A percentile compares a stretch with the other conserved stretches of the same genome.
Conservation (phyloP, 2,797 vertebrate genomes). For the Coccyzus lansbergi region DNA sequence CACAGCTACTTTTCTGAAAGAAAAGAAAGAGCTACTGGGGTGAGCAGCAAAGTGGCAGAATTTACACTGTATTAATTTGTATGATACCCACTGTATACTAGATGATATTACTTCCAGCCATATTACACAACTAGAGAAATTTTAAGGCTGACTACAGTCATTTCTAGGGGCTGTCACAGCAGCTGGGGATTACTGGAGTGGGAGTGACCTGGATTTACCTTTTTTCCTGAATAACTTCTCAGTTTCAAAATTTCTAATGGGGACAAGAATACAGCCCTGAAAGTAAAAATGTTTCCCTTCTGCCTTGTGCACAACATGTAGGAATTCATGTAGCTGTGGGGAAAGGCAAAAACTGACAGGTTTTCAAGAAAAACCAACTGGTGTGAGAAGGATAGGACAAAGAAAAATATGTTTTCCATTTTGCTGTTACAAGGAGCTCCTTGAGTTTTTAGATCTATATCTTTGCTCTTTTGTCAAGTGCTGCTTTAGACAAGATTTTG, state of each 20-base stretch:
- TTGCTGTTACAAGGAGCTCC: not conserved
- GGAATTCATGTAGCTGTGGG: not conserved
- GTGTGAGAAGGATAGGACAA: not conserved
- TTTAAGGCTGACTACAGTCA: constrained; percentile 17
- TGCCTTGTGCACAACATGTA: not conserved
- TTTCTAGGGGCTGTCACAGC: not conserved
- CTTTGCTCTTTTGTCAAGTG: not conserved
- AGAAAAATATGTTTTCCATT: not conserved
- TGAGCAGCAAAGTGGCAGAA: not conserved
- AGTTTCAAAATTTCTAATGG: not conserved
- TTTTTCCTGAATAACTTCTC: constrained; percentile 14
- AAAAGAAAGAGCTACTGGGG: not conserved
- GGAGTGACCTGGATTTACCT: constrained; percentile 31
- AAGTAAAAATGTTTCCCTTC: not conserved
- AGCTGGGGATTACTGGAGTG: not conserved
- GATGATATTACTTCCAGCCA: not conserved
- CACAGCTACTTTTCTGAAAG: constrained; percentile 30
- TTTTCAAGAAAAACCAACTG: constrained; percentile 4
- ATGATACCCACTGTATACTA: not conserved
- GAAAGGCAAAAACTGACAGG: constrained; percentile 27
- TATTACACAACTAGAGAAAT: not conserved
- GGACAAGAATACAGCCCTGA: not conserved
- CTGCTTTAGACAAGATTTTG: not conserved
- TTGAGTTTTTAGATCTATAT: not conserved
- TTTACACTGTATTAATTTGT: constrained; percentile 23